Evolutionary conservation across 2,797 vertebrate genomes (phyloP), one percentile per base, ranked within the genome.

Genomic region (Hylomyscus alleni): DNA sequence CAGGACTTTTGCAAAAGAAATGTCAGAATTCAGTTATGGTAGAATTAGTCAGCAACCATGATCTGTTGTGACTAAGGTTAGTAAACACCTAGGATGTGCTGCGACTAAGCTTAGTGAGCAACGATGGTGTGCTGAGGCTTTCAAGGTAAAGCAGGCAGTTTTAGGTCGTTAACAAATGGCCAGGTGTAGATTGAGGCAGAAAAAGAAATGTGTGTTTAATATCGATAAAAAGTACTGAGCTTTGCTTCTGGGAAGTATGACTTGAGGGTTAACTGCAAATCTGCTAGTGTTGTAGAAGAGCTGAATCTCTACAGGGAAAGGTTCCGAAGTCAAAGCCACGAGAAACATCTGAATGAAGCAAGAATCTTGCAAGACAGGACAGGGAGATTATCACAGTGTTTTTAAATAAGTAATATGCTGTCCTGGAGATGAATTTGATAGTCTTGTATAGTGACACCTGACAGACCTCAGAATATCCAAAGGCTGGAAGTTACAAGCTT

Each of bases 331-430:
- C 31, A 69, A 15, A 3, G 82, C 52, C 77, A 26, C 67, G 37
- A 80, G 82, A 97, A 92, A 89, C 47, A 95, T 87, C 84, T 95
- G 67, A 96, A 96, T 84, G 87, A 92, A 95, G 56, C 77, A 8
- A 29, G 19, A 93, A 52, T 52, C 26, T 80, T 84, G 40, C 65
- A 50, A 95, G 76, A 92, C 50, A 89, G 90, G 78, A 97, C 88
- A 95, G 89, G 86, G 19, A 89, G 47, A 93, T 82, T 94, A 84
- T 94, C 81, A 82, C 81, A 81, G 89, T 93, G 65, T 92, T 54
- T 86, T 94, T 97, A 96, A 97, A 97, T 97, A 97, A 97, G 96
- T 97, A 96, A 97, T 95, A 96, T 54, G 72, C 65, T 96, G 91
- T 93, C 89, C 86, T 24, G 62, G 92, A 95, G 89, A 97, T 95